phyloP scores from a whole-genome alignment of 2,797 vertebrate species.

The Argya squamiceps region DNA sequence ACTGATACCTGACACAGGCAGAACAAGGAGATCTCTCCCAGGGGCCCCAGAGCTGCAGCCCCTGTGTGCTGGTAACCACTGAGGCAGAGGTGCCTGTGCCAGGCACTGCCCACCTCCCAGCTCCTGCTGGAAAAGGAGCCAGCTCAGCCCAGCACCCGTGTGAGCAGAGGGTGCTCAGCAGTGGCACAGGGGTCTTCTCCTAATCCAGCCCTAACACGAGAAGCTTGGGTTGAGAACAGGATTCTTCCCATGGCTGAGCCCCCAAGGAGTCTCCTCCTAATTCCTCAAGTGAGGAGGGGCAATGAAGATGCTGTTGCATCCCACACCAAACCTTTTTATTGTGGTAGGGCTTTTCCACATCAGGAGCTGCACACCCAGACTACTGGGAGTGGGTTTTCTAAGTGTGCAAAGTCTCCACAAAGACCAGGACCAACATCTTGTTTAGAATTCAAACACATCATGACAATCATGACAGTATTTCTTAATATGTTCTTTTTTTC shows the following conservation, averaged over 20 bases:
- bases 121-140: not conserved
- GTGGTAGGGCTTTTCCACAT: not conserved
- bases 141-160: accelerated
- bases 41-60: accelerated
- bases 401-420: not conserved
- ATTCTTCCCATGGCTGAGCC: not conserved
- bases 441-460: not conserved
- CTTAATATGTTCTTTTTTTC: not conserved
- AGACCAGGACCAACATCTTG: not conserved
- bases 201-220: accelerated
- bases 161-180: accelerated
- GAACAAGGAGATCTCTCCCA: not conserved
- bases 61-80: accelerated
- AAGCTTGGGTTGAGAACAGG: not conserved
- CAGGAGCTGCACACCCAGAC: not conserved
- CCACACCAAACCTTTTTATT: not conserved
- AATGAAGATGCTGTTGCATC: not conserved
- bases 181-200: accelerated
- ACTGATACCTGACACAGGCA: not conserved
- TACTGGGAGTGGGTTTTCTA: not conserved
- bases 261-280: not conserved
- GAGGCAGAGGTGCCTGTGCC: not conserved
- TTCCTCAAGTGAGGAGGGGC: not conserved
- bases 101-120: accelerated
- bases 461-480: not conserved